A percentile compares a stretch with the other conserved stretches of the same genome.
Conservation (phyloP, 2,797 vertebrate species). For the Pyrocephalus nanus region DNA sequence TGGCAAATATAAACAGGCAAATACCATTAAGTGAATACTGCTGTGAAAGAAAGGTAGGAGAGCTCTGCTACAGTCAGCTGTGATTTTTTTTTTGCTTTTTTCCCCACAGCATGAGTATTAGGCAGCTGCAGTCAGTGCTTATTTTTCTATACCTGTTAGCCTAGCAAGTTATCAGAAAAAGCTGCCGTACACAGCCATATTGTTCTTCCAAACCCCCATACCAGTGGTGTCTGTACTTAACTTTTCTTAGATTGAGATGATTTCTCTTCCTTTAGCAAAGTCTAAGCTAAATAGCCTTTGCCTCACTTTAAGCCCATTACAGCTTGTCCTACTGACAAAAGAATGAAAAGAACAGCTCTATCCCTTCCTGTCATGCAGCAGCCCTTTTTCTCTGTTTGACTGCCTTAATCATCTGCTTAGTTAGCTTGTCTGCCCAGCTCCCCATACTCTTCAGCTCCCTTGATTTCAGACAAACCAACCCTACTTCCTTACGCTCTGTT, state of each 20-base stretch:
- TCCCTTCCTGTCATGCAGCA: not conserved
- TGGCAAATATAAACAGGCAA: not conserved
- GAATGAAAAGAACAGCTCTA: not conserved
- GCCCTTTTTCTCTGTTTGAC: not conserved
- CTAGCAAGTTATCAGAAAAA: not conserved
- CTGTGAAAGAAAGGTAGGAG: not conserved
- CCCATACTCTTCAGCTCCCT: not conserved
- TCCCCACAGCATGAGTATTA: not conserved
- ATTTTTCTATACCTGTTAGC: conserved; percentile 1
- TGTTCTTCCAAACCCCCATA: not conserved
- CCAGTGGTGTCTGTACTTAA: not conserved
- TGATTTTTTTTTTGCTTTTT: not conserved
- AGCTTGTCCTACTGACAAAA: not conserved
- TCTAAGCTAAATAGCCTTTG: not conserved
- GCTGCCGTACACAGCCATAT: not conserved
- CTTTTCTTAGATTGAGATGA: not conserved
- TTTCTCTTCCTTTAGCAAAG: not conserved
- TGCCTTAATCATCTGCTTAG: not conserved
- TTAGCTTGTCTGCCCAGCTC: not conserved
- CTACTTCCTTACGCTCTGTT: not conserved
- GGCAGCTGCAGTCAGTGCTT: not conserved
- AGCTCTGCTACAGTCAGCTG: not conserved
- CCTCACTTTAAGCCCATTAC: conserved; percentile 8
- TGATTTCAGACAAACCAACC: not conserved
- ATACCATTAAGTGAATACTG: not conserved